phyloP scores from a whole-genome alignment of 1,140 invertebrate species.

The Drosophila oshimai region DNA sequence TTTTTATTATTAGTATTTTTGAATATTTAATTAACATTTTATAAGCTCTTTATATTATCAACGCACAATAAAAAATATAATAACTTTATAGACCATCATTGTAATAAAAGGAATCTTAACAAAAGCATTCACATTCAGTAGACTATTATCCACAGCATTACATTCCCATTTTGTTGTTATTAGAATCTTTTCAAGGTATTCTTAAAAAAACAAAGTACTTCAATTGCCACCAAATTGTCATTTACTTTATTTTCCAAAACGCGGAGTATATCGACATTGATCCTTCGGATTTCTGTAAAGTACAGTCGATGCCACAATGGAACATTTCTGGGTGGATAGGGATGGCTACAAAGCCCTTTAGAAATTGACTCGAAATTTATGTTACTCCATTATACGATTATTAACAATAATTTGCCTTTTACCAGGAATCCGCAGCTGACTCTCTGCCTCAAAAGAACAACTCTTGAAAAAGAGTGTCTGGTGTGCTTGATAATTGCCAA shows the following conservation, averaged over 20 bases:
- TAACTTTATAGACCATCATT: too few relatives aligned
- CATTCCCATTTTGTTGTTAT: conserved; percentile 34
- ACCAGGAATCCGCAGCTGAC: conserved; percentile 22
- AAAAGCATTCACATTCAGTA: background rate
- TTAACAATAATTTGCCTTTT: conserved; percentile 54
- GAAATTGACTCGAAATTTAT: conserved; percentile 50
- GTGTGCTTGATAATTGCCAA: conserved; percentile 44
- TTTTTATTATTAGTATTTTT: too few relatives aligned
- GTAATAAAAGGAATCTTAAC: background rate
- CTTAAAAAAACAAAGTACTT: conserved; percentile 16
- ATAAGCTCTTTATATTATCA: too few relatives aligned
- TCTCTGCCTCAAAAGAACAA: conserved; percentile 11
- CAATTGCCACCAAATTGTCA: conserved; percentile 23
- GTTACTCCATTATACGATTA: conserved; percentile 31
- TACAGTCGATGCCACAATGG: conserved; percentile 6
- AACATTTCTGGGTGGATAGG: background rate
- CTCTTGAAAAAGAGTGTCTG: conserved; percentile 26
- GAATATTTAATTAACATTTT: too few relatives aligned
- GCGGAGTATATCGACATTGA: background rate
- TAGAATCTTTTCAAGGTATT: conserved; percentile 14
- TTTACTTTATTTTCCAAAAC: background rate
- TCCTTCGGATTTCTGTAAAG: background rate
- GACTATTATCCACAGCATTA: conserved; percentile 19
- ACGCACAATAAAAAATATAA: too few relatives aligned
- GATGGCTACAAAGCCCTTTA: conserved; percentile 5